Evolutionary conservation across 2,797 vertebrate genomes (phyloP).

Genomic region (Notamacropus eugenii): DNA sequence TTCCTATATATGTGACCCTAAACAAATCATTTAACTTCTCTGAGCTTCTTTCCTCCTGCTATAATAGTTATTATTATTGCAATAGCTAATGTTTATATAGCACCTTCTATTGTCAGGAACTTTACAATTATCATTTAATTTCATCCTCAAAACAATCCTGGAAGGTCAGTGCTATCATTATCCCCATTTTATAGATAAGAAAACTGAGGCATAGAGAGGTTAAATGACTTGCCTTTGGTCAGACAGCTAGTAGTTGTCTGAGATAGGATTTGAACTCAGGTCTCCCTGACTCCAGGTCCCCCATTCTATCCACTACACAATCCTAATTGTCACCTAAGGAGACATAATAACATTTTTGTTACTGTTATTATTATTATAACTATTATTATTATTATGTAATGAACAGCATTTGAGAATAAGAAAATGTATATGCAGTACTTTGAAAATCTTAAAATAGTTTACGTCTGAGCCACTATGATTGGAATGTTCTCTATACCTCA

Average conservation of each 20-base stretch:
- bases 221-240: not conserved
- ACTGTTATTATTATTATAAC: too few species aligned
- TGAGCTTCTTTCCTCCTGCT: not conserved
- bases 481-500: not conserved
- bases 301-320: not conserved
- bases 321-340: not conserved
- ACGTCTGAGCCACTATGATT: not conserved
- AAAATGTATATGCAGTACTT: not conserved
- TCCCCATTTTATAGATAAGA: not conserved
- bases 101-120: not conserved
- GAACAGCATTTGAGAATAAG: not conserved
- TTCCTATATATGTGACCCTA: not conserved
- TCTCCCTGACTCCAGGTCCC: not conserved
- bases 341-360: not conserved
- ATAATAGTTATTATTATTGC: not conserved
- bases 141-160: not conserved
- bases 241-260: not conserved
- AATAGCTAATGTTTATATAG: not conserved
- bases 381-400: not conserved
- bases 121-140: not conserved
- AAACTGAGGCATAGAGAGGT: not conserved
- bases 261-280: not conserved
- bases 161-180: not conserved
- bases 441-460: not conserved
- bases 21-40: not conserved